These are phyloP conservation scores for Alca torda DNA, from an alignment of 2,797 vertebrate genomes.

Conservation along the genomic window DNA sequence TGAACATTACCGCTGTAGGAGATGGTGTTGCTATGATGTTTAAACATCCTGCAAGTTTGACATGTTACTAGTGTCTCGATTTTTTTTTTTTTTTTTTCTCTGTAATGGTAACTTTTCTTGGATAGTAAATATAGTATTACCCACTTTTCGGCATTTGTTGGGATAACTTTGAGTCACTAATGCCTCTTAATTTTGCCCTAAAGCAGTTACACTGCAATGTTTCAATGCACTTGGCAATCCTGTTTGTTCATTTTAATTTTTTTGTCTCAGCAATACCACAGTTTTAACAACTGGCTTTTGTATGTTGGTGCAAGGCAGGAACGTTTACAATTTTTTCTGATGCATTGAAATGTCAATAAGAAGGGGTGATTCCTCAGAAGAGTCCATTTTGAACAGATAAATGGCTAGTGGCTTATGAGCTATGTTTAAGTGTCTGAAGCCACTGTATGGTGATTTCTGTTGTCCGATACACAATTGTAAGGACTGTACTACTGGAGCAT, in stretches of 20 bases:
- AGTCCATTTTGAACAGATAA: neutral
- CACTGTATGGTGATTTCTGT: neutral
- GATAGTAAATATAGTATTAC: neutral
- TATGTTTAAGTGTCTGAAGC: neutral
- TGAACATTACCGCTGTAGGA: neutral
- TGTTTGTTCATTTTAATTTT: neutral
- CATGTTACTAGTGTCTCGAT: neutral
- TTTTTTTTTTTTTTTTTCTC: neutral
- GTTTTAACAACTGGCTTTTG: neutral
- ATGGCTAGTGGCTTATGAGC: neutral
- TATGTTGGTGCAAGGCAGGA: neutral
- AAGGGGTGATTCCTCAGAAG: neutral
- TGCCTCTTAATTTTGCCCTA: neutral
- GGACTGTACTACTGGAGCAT: neutral
- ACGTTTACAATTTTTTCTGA: neutral
- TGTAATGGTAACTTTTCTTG: neutral
- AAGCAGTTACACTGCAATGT: neutral
- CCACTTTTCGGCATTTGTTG: neutral
- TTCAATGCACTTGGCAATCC: neutral
- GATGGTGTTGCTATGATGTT: neutral
- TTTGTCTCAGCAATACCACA: neutral
- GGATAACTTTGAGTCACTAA: neutral
- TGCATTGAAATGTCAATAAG: neutral
- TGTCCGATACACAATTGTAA: rapidly evolving
- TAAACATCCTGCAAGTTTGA: neutral